Base-by-base conservation (phyloP, 2,797 vertebrate genomes). In the Sebastes glaucus region DNA sequence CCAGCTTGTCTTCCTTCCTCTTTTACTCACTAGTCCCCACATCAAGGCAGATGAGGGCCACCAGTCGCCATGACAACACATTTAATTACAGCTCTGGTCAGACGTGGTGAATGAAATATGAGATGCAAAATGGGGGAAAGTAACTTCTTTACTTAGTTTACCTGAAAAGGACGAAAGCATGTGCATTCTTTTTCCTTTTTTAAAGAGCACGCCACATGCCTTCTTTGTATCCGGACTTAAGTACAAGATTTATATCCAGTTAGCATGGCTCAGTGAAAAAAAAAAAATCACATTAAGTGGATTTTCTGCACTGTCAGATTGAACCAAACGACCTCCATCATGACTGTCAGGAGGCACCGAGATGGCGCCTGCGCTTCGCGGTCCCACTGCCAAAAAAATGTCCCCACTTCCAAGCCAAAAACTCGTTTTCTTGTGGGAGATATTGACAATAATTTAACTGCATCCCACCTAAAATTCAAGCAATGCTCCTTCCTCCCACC, bases 241-340 rank as follows among this genome's bases (percentile, higher is more conserved):
- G 68, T 18, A 59, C 30, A 22, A 70, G 59, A 86, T 88, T 79
- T 87, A 87, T 63, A 64, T 77, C 53, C 53, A 69, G 65, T 80
- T 61, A 70, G 69, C 20, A 53, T 73, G 32, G 55, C 33, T 20
- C 32, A 71, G 72, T 38, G 27, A 25, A 14, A 11, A 18, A n/a
- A 53, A 42, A 62, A 20, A 62, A 78, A 80, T 80, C 76, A 74
- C 83, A 85, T 88, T 77, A 87, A 87, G 16, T 83, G 73, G 84
- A 87, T 87, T 88, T 89, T 87, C 80, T 86, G 72, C 77, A 16
- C 80, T 72, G 85, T 83, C 83, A 82, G 52, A 73, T 13, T 82
- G 76, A 88, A 85, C 85, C 70, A 55, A 42, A 63, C 57, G 83
- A 88, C 84, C 83, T 78, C 74, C 33, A 25, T 73, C 71, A 13